These are phyloP conservation scores for Stenchaetothrips biformis DNA, from an alignment of 2,888 invertebrate genomes.

Conservation along the genomic window DNA sequence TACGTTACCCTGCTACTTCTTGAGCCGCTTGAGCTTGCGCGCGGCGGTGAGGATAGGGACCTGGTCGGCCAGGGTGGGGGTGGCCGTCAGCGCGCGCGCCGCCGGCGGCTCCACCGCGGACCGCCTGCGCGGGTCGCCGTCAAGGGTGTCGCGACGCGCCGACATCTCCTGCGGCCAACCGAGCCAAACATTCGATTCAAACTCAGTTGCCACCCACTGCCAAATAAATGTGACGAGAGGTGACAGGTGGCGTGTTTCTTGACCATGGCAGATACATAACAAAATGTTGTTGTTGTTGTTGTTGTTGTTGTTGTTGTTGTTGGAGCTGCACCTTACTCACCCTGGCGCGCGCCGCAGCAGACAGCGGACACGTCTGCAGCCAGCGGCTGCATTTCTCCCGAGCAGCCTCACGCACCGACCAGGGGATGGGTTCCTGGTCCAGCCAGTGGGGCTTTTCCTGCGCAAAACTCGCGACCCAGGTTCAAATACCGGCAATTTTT, in stretches of 20 bases:
- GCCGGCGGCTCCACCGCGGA: background rate
- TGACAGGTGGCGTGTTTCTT: too few relatives aligned
- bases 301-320: too few relatives aligned
- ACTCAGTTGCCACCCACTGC: too few relatives aligned
- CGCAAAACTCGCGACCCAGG: too few relatives aligned
- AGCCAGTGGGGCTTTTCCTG: slow-evolving; percentile 8
- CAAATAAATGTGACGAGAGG: too few relatives aligned
- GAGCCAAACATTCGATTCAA: background rate
- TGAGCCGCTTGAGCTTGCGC: slow-evolving; percentile 6
- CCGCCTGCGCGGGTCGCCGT: background rate
- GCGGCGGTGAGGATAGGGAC: background rate
- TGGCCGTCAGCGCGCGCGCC: background rate
- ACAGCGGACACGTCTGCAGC: background rate
- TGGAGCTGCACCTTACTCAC: background rate
- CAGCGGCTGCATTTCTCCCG: background rate
- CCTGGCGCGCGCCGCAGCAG: background rate
- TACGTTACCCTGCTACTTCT: background rate
- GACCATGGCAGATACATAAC: too few relatives aligned
- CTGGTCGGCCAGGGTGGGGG: slow-evolving; percentile 6
- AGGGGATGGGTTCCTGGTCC: slow-evolving; percentile 6
- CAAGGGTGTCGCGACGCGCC: background rate
- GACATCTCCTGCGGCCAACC: background rate
- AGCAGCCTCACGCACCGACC: slow-evolving; percentile 6
- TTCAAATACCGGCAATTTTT: background rate
- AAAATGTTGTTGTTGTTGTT: too few relatives aligned